Evolutionary conservation across 2,113 vertebrate species (phyloP).

Genomic region (Cathartes aura): DNA sequence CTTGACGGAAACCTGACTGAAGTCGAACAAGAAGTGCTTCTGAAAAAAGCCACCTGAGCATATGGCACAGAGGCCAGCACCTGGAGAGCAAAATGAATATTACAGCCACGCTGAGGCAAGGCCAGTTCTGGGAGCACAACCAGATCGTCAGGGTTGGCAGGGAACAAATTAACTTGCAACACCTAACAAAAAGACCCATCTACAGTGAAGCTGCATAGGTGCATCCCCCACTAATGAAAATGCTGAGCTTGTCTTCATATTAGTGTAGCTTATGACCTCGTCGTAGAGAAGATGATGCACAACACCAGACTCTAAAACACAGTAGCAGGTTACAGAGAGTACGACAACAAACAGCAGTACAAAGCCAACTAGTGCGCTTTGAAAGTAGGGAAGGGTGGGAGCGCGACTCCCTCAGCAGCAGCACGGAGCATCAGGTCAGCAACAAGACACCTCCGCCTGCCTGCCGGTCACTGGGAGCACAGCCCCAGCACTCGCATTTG

Average conservation of each 20-base stretch:
- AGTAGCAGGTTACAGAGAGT: background rate
- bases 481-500: fast-evolving
- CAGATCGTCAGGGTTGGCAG: background rate
- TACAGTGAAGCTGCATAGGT: background rate
- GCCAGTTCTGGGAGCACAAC: background rate
- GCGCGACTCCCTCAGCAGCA: background rate
- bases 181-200: background rate
- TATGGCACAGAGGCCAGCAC: background rate
- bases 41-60: background rate
- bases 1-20: background rate
- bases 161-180: background rate
- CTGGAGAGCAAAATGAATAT: background rate
- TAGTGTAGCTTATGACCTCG: fast-evolving
- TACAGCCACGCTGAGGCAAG: background rate
- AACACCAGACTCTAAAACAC: background rate
- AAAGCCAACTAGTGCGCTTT: background rate
- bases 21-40: background rate
- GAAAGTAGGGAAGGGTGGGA: background rate
- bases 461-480: background rate
- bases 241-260: background rate
- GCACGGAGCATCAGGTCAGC: background rate
- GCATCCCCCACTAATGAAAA: background rate
- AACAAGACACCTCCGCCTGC: background rate
- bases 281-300: background rate
- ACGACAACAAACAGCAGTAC: fast-evolving